Conservation (phyloP, 2,797 vertebrate genomes). For the Carcharodon carcharias region DNA sequence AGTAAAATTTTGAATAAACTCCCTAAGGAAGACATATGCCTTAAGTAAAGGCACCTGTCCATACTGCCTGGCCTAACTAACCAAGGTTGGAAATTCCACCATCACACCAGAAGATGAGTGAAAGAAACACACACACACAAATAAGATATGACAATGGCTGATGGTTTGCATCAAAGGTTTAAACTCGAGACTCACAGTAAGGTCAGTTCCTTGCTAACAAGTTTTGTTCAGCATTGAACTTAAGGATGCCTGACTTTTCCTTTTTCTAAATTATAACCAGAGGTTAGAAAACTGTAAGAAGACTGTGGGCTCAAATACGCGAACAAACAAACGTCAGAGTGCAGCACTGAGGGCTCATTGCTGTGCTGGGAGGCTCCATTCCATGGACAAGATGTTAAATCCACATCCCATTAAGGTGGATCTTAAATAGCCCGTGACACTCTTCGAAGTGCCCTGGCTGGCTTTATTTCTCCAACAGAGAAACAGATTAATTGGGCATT, state of each 20-base stretch:
- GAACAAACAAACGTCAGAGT: neutral
- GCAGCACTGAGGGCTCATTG: neutral
- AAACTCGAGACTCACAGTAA: no score
- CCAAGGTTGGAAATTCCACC: neutral
- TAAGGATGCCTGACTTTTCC: neutral
- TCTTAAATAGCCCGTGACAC: neutral
- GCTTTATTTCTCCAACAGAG: neutral
- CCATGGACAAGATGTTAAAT: no score
- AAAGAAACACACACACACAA: neutral
- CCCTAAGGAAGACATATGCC: neutral
- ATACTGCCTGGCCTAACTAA: neutral
- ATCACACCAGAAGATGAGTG: neutral
- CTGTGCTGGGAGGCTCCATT: neutral
- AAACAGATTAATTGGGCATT: neutral
- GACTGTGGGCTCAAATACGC: neutral
- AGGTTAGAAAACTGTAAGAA: neutral
- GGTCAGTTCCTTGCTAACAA: neutral
- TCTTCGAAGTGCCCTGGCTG: neutral
- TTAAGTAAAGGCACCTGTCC: neutral
- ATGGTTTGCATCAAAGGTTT: neutral
- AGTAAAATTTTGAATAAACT: neutral
- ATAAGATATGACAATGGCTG: neutral
- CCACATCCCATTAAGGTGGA: neutral
- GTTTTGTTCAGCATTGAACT: neutral
- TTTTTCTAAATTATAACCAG: neutral